phyloP scores from a whole-genome alignment of 1,140 invertebrate genomes.

The Hormaphis cornu region DNA sequence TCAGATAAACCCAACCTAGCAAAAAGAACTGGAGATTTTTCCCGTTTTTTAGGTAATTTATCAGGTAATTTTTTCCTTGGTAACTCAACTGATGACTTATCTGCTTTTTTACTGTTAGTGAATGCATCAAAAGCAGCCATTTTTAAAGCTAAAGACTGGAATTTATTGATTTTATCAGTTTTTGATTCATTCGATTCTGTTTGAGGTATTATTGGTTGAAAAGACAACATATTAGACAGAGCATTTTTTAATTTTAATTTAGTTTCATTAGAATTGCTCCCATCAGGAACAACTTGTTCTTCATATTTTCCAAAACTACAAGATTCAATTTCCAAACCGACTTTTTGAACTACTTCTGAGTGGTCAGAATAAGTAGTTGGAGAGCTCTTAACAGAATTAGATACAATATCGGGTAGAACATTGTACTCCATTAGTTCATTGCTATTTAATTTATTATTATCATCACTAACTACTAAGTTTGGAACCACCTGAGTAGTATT shows the following conservation, averaged over 20 bases:
- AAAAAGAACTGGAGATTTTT: slow-evolving; percentile 66
- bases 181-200: neutral
- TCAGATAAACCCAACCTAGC: slow-evolving; percentile 70
- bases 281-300: slow-evolving; percentile 14
- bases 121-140: neutral
- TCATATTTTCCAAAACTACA: neutral
- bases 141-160: slow-evolving; percentile 1
- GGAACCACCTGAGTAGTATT: neutral
- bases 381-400: slow-evolving; percentile 2
- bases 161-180: neutral
- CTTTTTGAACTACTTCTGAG: neutral
- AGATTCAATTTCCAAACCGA: neutral
- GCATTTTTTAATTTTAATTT: slow-evolving; percentile 17
- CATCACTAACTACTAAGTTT: slow-evolving; percentile 37
- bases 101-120: neutral
- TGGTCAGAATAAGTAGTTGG: neutral
- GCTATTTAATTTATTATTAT: neutral
- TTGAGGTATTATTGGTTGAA: neutral
- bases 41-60: slow-evolving; percentile 39
- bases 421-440: neutral
- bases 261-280: neutral
- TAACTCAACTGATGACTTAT: slow-evolving; percentile 46
- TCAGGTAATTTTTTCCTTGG: slow-evolving; percentile 47
- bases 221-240: neutral
- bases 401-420: slow-evolving; percentile 3